Conservation (phyloP, 1,140 invertebrate species). For the Lucilia sericata region DNA sequence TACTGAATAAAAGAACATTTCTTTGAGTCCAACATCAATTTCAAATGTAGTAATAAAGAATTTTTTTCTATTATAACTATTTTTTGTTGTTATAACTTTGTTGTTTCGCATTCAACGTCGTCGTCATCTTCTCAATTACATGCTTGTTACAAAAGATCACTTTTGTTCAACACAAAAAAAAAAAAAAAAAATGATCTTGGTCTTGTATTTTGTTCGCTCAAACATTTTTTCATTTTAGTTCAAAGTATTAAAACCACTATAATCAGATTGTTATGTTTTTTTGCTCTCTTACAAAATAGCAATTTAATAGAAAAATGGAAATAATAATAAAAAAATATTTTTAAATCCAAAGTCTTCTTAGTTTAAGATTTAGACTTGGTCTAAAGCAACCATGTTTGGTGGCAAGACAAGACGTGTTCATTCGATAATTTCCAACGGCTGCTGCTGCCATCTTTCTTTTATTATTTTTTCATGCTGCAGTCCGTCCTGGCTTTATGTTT, state of each 20-base stretch:
- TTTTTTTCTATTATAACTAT: neutral
- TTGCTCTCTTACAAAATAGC: slow-evolving; percentile 18
- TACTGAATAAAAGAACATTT: slow-evolving; percentile 1
- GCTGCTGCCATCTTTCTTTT: too few species aligned
- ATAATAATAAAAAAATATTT: slow-evolving; percentile 4
- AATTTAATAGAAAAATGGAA: slow-evolving; percentile 39
- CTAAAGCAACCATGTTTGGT: neutral
- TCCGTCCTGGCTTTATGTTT: neutral
- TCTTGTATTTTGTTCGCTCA: neutral
- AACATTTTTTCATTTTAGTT: neutral
- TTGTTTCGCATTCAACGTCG: neutral
- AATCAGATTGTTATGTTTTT: neutral
- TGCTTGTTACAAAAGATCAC: slow-evolving; percentile 29
- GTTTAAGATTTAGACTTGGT: neutral
- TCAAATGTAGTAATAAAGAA: slow-evolving; percentile 24
- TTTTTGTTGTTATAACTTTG: neutral
- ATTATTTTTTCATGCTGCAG: too few species aligned
- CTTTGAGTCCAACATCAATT: neutral
- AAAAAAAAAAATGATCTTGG: neutral
- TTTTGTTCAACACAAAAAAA: neutral
- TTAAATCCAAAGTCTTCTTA: neutral
- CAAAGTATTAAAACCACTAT: neutral
- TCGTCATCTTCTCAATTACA: slow-evolving; percentile 6
- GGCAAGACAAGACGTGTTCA: slow-evolving; percentile 22
- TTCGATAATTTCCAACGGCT: slow-evolving; percentile 24